Conservation (phyloP, 2,888 invertebrate species). For the Ochlodes sylvanus region DNA sequence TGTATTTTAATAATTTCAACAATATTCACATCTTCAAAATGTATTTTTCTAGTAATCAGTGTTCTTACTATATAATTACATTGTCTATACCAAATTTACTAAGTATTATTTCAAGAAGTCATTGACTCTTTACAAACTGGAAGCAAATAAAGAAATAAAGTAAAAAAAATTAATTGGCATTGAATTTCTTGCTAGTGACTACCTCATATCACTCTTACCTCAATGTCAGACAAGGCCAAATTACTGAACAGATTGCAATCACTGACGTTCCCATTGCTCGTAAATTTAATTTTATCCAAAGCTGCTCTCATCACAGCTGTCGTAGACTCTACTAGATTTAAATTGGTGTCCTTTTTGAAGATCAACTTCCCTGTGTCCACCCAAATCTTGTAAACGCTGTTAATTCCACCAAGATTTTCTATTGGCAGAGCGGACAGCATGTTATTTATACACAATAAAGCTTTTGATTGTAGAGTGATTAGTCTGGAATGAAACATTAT, state of each 20-base stretch:
- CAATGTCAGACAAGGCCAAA: constrained; percentile 84
- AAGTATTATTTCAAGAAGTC: too few relatives aligned
- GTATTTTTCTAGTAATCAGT: too few relatives aligned
- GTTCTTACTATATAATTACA: too few relatives aligned
- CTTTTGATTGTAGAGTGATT: constrained; percentile 85
- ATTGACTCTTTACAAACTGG: neutral
- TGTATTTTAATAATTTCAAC: too few relatives aligned
- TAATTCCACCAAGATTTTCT: constrained; percentile 87
- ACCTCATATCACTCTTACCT: constrained; percentile 59
- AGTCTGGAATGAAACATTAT: constrained; percentile 65
- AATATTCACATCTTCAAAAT: too few relatives aligned
- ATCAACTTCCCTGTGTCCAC: constrained; percentile 87
- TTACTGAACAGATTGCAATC: constrained; percentile 79
- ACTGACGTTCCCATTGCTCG: constrained; percentile 59
- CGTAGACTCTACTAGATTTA: constrained; percentile 87
- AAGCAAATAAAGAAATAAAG: neutral
- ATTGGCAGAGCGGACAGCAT: constrained; percentile 86
- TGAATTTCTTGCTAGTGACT: constrained; percentile 1
- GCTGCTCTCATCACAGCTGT: constrained; percentile 91
- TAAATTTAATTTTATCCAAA: constrained; percentile 87
- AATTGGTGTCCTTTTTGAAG: constrained; percentile 82
- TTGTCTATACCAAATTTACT: too few relatives aligned
- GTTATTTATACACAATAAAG: constrained; percentile 89
- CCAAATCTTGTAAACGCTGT: constrained; percentile 87
- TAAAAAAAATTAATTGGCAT: neutral